Base-by-base conservation (phyloP, 2,888 invertebrate species). In the Sinodicranocentrus sp. region DNA sequence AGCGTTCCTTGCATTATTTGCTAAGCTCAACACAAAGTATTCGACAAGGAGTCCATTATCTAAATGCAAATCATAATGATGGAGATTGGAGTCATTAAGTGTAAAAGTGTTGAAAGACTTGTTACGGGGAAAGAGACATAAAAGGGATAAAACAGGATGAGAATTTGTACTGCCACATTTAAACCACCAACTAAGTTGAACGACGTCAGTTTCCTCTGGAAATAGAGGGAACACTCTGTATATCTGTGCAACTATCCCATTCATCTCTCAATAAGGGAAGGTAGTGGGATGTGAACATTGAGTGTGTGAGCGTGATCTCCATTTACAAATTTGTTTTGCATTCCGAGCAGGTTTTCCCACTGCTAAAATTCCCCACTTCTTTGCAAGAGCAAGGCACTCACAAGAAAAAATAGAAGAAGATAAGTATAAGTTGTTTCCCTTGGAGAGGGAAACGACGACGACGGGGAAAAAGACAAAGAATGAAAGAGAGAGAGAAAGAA, bases 51-150 rank as follows among this genome's bases (percentile, higher is more conserved):
- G 84, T 84, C 84, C 63, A 79, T 79, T 79, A 84, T 84, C 84
- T 84, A 84, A 84, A 84, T 84, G 78, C 84, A 84, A 84, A 84
- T 84, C 84, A 75, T 84, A 68, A 84, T 84, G 84, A 78, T 79
- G 72, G 68, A 84, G 84, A 84, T 84, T 84, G 78, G 25, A 79
- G 84, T 84, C 84, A 84, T 84, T 84, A 84, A 79, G 71, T 84
- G 44, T 67, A 61, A 39, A 26, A 23, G 71, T 19, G 48, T 25
- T n/a, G 68, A 68, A 5, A 25, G 48, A 28, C 19, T 71, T 71
- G 54, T 28, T 28, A 33, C 6, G 71, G 71, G 33, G 67, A 44
- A 68, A 23, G 44, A 78, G 83, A 79, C 78, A 78, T 79, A 84
- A 84, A 84, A 78, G 78, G 84, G 84, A 84, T 84, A 84, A 84